Conservation (phyloP, 2,888 invertebrate species). For the Lasiommata megera region DNA sequence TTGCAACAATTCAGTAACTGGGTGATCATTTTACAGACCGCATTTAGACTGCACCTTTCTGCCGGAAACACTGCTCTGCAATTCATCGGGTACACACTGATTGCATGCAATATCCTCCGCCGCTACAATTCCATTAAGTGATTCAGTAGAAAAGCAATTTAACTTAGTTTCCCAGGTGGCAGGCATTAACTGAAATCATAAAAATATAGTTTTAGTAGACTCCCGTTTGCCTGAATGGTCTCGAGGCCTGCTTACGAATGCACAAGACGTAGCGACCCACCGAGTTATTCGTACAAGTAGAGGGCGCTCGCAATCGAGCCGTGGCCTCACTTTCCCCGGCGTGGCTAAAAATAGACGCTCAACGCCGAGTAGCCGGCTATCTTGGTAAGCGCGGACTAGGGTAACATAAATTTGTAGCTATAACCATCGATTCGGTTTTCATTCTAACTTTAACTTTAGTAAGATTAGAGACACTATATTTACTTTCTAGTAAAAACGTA, state of each 20-base stretch:
- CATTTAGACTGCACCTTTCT: no score
- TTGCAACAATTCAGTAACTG: no score
- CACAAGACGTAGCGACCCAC: slow-evolving; percentile 56
- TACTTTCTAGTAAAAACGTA: not conserved
- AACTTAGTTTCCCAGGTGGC: not conserved
- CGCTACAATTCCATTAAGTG: no score
- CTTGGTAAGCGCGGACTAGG: slow-evolving; percentile 40
- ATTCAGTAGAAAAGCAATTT: not conserved
- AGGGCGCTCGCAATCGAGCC: slow-evolving; percentile 63
- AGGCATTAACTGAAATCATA: not conserved
- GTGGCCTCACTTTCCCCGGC: slow-evolving; percentile 68
- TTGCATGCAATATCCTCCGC: no score
- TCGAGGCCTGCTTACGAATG: slow-evolving; percentile 60
- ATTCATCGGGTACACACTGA: no score
- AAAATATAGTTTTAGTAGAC: slow-evolving; percentile 23
- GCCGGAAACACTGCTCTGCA: no score
- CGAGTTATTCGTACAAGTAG: slow-evolving; percentile 40
- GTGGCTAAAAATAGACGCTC: slow-evolving; percentile 76
- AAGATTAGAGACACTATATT: not conserved
- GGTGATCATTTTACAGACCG: no score
- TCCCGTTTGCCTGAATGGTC: slow-evolving; percentile 27
- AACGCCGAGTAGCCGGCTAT: slow-evolving; percentile 53
- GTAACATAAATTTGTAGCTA: slow-evolving; percentile 30
- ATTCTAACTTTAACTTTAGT: slow-evolving; percentile 22
- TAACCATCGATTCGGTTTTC: slow-evolving; percentile 24